phyloP scores from a whole-genome alignment of 2,888 invertebrate species.

The Glaucopsyche alexis region DNA sequence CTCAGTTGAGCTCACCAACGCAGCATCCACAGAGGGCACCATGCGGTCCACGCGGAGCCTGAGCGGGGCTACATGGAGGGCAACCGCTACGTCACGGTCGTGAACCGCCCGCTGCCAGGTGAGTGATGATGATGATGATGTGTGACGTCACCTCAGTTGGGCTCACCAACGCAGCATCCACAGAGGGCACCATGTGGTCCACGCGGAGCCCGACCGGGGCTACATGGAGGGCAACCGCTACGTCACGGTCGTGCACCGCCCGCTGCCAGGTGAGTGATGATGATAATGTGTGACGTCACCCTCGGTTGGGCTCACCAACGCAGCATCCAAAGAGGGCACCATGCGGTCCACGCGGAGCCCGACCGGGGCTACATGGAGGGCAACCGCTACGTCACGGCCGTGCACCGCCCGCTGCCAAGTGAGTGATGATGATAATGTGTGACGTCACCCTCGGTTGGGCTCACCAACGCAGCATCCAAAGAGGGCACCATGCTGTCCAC shows the following conservation, averaged over 20 bases:
- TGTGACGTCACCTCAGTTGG: too few relatives aligned
- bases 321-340: constrained; percentile 53
- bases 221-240: constrained; percentile 78
- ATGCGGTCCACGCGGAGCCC: constrained; percentile 68
- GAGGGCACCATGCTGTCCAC: too few relatives aligned
- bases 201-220: constrained; percentile 68
- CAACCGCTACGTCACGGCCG: constrained; percentile 73
- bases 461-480: too few relatives aligned
- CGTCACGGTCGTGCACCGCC: constrained; percentile 71
- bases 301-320: too few relatives aligned
- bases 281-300: background rate
- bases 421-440: constrained; percentile 36
- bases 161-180: constrained; percentile 73
- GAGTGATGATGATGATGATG: too few relatives aligned
- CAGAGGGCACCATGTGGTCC: constrained; percentile 68
- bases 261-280: constrained; percentile 61
- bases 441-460: too few relatives aligned
- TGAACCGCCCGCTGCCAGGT: too few relatives aligned
- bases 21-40: too few relatives aligned
- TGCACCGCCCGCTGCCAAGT: constrained; percentile 72
- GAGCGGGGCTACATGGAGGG: too few relatives aligned
- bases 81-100: too few relatives aligned
- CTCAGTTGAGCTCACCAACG: too few relatives aligned
- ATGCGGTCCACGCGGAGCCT: too few relatives aligned
- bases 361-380: constrained; percentile 77